Evolutionary conservation across 1,140 invertebrate species (phyloP), one percentile per base, ranked within the genome.

Genomic region (Mactra quadrangularis): DNA sequence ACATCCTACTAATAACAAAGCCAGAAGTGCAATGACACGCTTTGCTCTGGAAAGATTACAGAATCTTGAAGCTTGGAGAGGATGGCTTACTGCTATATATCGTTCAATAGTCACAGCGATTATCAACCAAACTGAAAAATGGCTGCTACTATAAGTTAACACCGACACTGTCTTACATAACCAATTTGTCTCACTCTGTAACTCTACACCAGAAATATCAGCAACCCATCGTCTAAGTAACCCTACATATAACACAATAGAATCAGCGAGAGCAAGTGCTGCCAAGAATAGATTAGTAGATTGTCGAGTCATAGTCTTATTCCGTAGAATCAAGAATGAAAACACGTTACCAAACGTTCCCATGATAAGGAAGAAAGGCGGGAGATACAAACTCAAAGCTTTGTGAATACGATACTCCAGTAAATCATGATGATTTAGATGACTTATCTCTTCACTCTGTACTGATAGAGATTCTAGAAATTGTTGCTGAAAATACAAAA

Each of bases 21-120:
- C 75, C 17, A 92, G 68, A 3, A 86, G 15, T 9, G 77, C 47
- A 27, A 92, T 90, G 17, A 90, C 86, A 52, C 87, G 87, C 45
- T 86, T 87, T 13, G 92, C 91, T 47, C 90, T 79, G 38, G 79
- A 64, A 13, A 89, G 77, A 38, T 91, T 92, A 81, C 92, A 93
- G 75, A 92, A 87, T 33, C 83, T 31, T 38, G 82, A 90, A 0
- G 92, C 91, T 31, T 87, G 82, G 0, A 93, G 84, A 9, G 93
- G 92, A 59, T 90, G 85, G 70, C 90, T 91, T 1, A 93, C 92
- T n/a, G 91, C 93, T 53, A 93, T 92, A 60, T 88, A 92, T 22
- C 92, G 83, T 83, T 93, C 93, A 9, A 92, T 85, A 0, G 93
- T 93, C 6, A 93, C 92, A 0, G 92, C 90, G 13, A 93, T 90